A percentile compares a stretch with the other conserved stretches of the same genome.
Conservation (phyloP, 2,797 vertebrate genomes). For the Lutjanus campechanus region DNA sequence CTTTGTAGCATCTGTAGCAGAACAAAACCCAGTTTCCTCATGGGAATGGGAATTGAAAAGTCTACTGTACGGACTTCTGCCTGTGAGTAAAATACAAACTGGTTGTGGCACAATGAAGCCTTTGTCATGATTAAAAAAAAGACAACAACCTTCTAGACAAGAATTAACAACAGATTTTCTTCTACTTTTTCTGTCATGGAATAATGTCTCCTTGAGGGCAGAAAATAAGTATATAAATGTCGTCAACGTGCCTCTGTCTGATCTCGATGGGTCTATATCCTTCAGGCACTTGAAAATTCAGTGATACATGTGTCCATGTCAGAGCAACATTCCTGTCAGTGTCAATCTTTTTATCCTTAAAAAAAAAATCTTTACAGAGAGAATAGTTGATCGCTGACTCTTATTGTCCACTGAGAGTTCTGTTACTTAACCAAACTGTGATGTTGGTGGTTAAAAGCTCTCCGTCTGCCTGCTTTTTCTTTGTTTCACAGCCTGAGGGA, state of each 20-base stretch:
- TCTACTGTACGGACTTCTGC: background rate
- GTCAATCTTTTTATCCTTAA: constrained; percentile 8
- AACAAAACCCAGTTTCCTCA: background rate
- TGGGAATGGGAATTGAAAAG: background rate
- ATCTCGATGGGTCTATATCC: background rate
- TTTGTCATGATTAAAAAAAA: background rate
- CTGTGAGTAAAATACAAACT: background rate
- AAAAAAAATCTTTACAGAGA: constrained; percentile 4
- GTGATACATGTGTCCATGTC: background rate
- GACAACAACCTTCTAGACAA: background rate
- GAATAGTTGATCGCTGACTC: background rate
- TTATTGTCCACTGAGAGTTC: background rate
- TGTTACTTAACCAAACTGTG: constrained; percentile 33
- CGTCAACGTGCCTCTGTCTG: background rate
- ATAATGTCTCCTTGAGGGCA: background rate
- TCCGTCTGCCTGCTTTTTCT: constrained; percentile 16
- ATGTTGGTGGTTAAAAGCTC: constrained; percentile 24
- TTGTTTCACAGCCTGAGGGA: constrained; percentile 58
- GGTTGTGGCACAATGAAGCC: background rate
- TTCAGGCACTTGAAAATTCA: constrained; percentile 15
- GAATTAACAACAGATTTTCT: background rate
- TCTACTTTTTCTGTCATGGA: background rate
- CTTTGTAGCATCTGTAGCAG: background rate
- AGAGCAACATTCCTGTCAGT: constrained; percentile 14
- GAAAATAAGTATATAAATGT: constrained; percentile 14